These are phyloP conservation scores for Tetragonula carbonaria DNA, from an alignment of 2,888 invertebrate species.

Conservation along the genomic window DNA sequence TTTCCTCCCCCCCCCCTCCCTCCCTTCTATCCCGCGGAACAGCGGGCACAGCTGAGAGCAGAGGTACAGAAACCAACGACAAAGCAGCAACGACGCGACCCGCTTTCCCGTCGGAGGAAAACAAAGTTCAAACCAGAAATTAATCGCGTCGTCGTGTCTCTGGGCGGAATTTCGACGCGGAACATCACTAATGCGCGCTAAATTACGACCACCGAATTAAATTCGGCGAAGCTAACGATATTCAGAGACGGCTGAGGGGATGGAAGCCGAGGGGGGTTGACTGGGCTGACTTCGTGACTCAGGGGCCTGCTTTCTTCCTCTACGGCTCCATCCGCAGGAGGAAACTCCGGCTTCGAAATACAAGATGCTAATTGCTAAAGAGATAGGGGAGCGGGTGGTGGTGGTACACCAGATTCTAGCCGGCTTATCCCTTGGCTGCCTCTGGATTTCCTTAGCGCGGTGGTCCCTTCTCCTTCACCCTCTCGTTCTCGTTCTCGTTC, in stretches of 20 bases:
- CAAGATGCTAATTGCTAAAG: conserved; percentile 77
- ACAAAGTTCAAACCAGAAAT: conserved; percentile 31
- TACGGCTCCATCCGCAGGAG: conserved; percentile 61
- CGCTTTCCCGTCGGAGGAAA: neutral
- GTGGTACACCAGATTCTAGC: conserved; percentile 73
- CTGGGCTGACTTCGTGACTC: conserved; percentile 52
- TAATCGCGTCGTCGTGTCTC: conserved; percentile 27
- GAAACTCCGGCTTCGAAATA: conserved; percentile 73
- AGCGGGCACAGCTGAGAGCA: neutral
- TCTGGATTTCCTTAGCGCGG: conserved; percentile 51
- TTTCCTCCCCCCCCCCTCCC: too few species aligned
- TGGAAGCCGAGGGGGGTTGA: too few species aligned
- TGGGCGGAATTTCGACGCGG: conserved; percentile 31
- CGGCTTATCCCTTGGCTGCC: conserved; percentile 67
- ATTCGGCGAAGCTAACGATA: conserved; percentile 56
- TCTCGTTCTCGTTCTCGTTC: conserved; percentile 53
- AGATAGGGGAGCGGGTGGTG: conserved; percentile 63
- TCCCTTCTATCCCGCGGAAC: neutral
- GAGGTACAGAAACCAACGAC: neutral
- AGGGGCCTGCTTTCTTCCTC: conserved; percentile 53
- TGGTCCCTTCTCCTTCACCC: conserved; percentile 2
- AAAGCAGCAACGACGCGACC: neutral
- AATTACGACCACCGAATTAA: conserved; percentile 58
- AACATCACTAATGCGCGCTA: conserved; percentile 50
- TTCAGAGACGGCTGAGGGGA: conserved; percentile 31